Percentiles rank a stretch among this genome's conserved stretches.
phyloP scores from a whole-genome alignment of 2,888 invertebrate genomes.

The Macaria notata region DNA sequence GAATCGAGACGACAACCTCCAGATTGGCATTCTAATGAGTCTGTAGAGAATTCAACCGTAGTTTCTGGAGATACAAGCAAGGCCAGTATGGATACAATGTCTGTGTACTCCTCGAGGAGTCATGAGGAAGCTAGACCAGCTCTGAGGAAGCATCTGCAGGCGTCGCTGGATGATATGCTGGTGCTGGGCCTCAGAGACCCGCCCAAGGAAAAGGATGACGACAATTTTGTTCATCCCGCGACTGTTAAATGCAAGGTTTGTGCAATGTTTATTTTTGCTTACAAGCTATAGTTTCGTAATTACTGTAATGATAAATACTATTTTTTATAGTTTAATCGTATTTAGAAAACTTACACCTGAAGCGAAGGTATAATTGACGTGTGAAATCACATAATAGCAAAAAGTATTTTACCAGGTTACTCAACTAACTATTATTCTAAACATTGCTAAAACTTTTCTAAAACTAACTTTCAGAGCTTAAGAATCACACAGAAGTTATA shows the following conservation, averaged over 20 bases:
- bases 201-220: slow-evolving; percentile 54
- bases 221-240: slow-evolving; percentile 71
- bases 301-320: too few relatives aligned
- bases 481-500: too few relatives aligned
- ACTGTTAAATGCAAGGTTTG: slow-evolving; percentile 69
- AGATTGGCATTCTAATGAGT: slow-evolving; percentile 67
- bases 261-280: neutral
- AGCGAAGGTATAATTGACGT: too few relatives aligned
- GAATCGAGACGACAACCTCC: slow-evolving; percentile 51
- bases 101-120: slow-evolving; percentile 82
- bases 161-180: slow-evolving; percentile 83
- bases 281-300: neutral
- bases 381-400: too few relatives aligned
- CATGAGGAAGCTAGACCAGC: slow-evolving; percentile 73
- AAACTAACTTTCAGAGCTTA: too few relatives aligned
- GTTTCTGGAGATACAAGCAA: slow-evolving; percentile 62
- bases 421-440: too few relatives aligned
- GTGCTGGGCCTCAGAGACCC: slow-evolving; percentile 66
- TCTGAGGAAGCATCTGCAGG: slow-evolving; percentile 62
- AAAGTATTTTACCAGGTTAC: too few relatives aligned
- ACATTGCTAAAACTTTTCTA: too few relatives aligned
- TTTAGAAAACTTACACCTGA: too few relatives aligned
- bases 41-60: slow-evolving; percentile 82
- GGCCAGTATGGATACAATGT: slow-evolving; percentile 79
- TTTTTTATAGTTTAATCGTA: too few relatives aligned